Conservation (phyloP, 1,140 invertebrate genomes). For the Dendrolimus punctatus region DNA sequence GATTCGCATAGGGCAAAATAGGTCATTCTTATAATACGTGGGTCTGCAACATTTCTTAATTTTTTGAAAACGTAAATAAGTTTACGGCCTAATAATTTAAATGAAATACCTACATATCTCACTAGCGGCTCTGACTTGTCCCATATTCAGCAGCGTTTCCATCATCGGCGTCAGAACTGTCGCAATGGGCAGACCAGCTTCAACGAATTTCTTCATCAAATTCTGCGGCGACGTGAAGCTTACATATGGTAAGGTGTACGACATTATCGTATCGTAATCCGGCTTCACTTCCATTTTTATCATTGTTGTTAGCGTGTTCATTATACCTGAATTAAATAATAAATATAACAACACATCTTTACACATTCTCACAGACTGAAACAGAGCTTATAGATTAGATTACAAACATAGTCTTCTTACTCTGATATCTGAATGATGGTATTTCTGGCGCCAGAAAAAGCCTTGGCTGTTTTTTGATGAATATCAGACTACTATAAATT, state of each 20-base stretch:
- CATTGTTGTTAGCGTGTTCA: conserved; percentile 69
- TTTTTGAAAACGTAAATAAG: no score
- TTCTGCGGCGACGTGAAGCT: conserved; percentile 60
- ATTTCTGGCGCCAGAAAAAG: no score
- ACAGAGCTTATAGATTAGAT: background rate
- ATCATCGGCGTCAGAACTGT: conserved; percentile 65
- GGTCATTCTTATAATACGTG: no score
- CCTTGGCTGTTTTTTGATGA: no score
- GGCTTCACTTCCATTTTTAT: conserved; percentile 58
- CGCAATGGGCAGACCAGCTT: conserved; percentile 45
- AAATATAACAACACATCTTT: no score
- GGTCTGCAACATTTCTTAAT: no score
- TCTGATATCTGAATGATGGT: no score
- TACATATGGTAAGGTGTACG: conserved; percentile 70
- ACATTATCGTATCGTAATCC: conserved; percentile 69
- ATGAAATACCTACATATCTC: conserved; percentile 55
- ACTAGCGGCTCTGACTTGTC: conserved; percentile 56
- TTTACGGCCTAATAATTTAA: background rate
- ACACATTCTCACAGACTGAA: no score
- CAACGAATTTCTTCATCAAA: conserved; percentile 66
- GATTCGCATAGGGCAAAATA: no score
- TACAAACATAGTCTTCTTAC: background rate
- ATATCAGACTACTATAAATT: no score
- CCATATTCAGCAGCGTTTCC: conserved; percentile 56
- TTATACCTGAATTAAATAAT: conserved; percentile 47